Percentiles rank a stretch among this genome's conserved stretches.
These are phyloP conservation scores for Diaperis boleti DNA, from an alignment of 2,888 invertebrate genomes.

Conservation along the genomic window DNA sequence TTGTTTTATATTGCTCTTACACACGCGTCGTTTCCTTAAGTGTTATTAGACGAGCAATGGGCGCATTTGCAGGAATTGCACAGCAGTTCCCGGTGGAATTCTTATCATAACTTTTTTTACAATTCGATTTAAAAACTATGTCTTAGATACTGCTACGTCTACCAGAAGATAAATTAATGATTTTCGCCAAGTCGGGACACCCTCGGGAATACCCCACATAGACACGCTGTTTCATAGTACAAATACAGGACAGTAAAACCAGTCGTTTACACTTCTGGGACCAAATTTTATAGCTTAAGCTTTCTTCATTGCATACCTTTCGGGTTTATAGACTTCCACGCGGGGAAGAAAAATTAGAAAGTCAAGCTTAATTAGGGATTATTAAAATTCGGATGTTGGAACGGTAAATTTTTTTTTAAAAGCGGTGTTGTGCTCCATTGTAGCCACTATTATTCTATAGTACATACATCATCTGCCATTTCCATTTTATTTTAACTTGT, in stretches of 20 bases:
- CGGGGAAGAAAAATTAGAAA: neutral
- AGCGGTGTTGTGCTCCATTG: no score
- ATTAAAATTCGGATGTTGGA: no score
- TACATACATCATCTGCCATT: no score
- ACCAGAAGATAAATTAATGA: constrained; percentile 22
- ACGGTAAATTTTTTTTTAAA: no score
- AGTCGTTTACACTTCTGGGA: constrained; percentile 4
- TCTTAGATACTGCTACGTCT: constrained; percentile 11
- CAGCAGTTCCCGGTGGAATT: constrained; percentile 33
- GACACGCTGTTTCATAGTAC: neutral
- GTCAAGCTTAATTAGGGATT: no score
- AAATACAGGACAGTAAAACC: constrained; percentile 4
- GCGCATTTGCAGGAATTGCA: constrained; percentile 36
- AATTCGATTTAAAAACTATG: constrained; percentile 14
- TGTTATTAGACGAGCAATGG: constrained; percentile 41
- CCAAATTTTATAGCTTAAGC: constrained; percentile 9
- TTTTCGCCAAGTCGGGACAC: neutral
- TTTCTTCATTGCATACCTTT: constrained; percentile 4
- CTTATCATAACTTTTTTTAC: constrained; percentile 26
- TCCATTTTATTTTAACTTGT: no score
- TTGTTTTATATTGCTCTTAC: constrained; percentile 43
- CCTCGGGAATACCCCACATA: neutral
- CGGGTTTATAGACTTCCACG: neutral
- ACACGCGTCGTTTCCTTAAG: constrained; percentile 44
- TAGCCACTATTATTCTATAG: no score